These are phyloP conservation scores for Eleutherodactylus coqui DNA, from an alignment of 2,797 vertebrate species.

Conservation along the genomic window DNA sequence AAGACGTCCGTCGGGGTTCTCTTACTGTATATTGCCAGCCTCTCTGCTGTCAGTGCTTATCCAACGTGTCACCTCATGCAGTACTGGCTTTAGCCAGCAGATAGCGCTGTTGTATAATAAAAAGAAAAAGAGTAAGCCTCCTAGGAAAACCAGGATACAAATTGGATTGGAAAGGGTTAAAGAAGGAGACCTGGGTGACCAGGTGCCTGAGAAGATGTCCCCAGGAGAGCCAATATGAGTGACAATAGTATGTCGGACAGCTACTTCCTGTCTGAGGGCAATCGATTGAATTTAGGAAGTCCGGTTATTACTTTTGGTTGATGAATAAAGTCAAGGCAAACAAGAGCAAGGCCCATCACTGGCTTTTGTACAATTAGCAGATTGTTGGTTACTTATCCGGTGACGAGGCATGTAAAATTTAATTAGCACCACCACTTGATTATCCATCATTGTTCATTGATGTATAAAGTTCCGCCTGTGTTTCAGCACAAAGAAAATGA, in stretches of 20 bases:
- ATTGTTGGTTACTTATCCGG: not conserved
- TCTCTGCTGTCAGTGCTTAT: too few relatives aligned
- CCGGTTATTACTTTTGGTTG: not conserved
- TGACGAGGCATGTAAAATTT: not conserved
- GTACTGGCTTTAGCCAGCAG: too few relatives aligned
- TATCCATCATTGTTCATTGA: conserved; percentile 14
- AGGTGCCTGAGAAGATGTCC: not conserved
- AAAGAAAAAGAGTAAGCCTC: too few relatives aligned
- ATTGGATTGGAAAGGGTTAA: too few relatives aligned
- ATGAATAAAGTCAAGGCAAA: too few relatives aligned
- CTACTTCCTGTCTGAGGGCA: not conserved
- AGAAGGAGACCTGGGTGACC: not conserved
- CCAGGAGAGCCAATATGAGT: not conserved
- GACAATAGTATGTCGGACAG: not conserved
- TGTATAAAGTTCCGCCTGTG: not conserved
- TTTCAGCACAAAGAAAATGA: not conserved
- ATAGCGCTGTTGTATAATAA: too few relatives aligned
- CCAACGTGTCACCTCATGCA: too few relatives aligned
- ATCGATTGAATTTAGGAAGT: not conserved
- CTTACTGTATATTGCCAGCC: too few relatives aligned
- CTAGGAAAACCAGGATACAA: too few relatives aligned
- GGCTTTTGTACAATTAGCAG: not conserved
- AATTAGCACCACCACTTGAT: not conserved
- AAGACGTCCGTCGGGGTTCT: too few relatives aligned
- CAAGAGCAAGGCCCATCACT: not conserved